A percentile compares a stretch with the other conserved stretches of the same genome.
Evolutionary conservation across 2,888 invertebrate species (phyloP).

Genomic region (Trichogramma dendrolimi): DNA sequence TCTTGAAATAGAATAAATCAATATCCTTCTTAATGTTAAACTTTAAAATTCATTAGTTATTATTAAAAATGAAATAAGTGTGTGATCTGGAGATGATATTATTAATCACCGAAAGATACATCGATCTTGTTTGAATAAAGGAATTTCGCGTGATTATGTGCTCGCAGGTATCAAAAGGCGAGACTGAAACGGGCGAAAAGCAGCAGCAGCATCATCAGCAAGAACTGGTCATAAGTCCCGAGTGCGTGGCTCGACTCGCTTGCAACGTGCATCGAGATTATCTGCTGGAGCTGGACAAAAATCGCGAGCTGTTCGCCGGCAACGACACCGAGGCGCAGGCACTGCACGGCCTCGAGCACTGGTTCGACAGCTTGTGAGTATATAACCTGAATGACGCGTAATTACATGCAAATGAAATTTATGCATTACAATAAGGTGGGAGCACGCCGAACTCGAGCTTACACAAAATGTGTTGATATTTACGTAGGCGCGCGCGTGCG

Average conservation of each 20-base stretch:
- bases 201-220: not conserved
- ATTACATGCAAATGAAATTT: not conserved
- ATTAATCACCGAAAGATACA: too few species aligned
- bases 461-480: too few species aligned
- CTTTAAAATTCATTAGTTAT: too few species aligned
- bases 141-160: not conserved
- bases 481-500: too few species aligned
- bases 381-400: not conserved
- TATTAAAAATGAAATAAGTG: too few species aligned
- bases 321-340: slow-evolving; percentile 23
- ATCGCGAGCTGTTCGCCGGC: slow-evolving; percentile 1
- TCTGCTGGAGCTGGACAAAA: slow-evolving; percentile 35
- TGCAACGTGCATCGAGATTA: slow-evolving; percentile 47
- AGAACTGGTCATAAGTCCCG: slow-evolving; percentile 38
- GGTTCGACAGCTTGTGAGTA: slow-evolving; percentile 42
- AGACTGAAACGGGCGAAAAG: too few species aligned
- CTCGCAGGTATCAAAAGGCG: too few species aligned
- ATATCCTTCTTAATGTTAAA: too few species aligned
- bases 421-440: not conserved
- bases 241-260: slow-evolving; percentile 45
- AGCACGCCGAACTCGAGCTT: too few species aligned
- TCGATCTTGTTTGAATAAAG: too few species aligned
- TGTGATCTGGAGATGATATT: too few species aligned
- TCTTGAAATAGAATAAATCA: too few species aligned
- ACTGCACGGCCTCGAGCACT: slow-evolving; percentile 35